phyloP scores from a whole-genome alignment of 2,797 vertebrate species.

The Rhinoraja longicauda region DNA sequence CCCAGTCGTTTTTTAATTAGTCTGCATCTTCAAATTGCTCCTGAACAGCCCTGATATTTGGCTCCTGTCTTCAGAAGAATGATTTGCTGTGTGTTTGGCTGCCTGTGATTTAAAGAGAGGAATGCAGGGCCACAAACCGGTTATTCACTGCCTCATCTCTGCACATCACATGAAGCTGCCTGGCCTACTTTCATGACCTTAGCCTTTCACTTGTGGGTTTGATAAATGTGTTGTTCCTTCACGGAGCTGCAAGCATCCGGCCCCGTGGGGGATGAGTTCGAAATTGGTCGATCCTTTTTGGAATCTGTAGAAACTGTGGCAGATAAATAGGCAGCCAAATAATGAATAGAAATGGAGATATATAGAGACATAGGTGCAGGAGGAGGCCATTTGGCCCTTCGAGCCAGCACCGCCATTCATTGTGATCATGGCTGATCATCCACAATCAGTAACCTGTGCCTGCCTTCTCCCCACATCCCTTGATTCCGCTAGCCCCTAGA shows the following conservation, averaged over 20 bases:
- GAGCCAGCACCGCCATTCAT: too few relatives aligned
- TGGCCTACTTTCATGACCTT: slow-evolving; percentile 23
- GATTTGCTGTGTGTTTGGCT: not conserved
- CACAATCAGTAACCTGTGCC: too few relatives aligned
- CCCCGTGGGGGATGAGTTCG: not conserved
- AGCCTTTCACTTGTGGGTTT: not conserved
- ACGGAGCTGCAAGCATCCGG: not conserved
- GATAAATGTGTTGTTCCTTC: slow-evolving; percentile 21
- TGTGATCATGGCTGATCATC: too few relatives aligned
- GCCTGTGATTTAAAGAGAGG: not conserved
- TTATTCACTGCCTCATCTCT: not conserved
- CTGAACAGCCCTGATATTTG: not conserved
- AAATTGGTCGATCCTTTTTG: not conserved
- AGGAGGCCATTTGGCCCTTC: too few relatives aligned
- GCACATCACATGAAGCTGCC: slow-evolving; percentile 6
- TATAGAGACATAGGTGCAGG: too few relatives aligned
- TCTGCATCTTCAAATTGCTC: not conserved
- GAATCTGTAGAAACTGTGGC: not conserved
- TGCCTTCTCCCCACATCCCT: too few relatives aligned
- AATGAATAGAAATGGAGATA: not conserved
- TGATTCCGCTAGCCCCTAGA: too few relatives aligned
- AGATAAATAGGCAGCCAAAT: not conserved
- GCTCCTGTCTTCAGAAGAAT: not conserved
- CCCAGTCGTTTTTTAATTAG: too few relatives aligned
- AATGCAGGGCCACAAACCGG: not conserved